Evolutionary conservation across 2,888 invertebrate genomes (phyloP).

Genomic region (Drosophila subquinaria): DNA sequence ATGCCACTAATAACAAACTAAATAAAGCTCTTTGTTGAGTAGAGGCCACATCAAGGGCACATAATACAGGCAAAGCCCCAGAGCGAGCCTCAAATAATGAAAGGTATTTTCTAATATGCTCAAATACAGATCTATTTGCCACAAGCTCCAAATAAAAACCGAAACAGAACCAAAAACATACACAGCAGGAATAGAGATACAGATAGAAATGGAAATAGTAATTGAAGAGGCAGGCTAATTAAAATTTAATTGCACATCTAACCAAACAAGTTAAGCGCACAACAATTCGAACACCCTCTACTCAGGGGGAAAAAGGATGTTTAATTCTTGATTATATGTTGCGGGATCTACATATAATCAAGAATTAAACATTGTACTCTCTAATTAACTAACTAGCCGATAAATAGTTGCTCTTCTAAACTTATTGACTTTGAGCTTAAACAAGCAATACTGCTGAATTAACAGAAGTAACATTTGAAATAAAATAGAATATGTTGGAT

Average conservation of each 20-base stretch:
- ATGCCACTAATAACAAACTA: slow-evolving; percentile 37
- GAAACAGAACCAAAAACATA: background rate
- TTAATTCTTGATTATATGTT: too few relatives aligned
- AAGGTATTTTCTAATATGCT: slow-evolving; percentile 46
- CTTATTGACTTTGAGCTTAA: background rate
- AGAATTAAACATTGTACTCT: slow-evolving; percentile 3
- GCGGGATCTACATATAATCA: slow-evolving; percentile 4
- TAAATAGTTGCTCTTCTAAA: background rate
- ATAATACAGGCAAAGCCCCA: slow-evolving; percentile 42
- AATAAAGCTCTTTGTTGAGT: slow-evolving; percentile 32
- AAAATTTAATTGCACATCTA: slow-evolving; percentile 78
- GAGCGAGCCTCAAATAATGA: slow-evolving; percentile 48
- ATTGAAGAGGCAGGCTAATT: slow-evolving; percentile 70
- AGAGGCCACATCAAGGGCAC: slow-evolving; percentile 44
- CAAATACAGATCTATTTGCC: slow-evolving; percentile 39
- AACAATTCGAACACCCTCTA: background rate
- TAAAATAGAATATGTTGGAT: too few relatives aligned
- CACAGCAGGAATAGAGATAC: background rate
- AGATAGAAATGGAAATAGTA: slow-evolving; percentile 20
- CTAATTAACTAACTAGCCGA: background rate
- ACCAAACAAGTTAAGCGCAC: slow-evolving; percentile 61
- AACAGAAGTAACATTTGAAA: too few relatives aligned
- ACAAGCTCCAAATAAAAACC: slow-evolving; percentile 20
- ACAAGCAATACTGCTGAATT: background rate
- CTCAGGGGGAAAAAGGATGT: background rate